These are phyloP conservation scores for Antennarius maculatus DNA, from an alignment of 2,797 vertebrate species.

Conservation along the genomic window DNA sequence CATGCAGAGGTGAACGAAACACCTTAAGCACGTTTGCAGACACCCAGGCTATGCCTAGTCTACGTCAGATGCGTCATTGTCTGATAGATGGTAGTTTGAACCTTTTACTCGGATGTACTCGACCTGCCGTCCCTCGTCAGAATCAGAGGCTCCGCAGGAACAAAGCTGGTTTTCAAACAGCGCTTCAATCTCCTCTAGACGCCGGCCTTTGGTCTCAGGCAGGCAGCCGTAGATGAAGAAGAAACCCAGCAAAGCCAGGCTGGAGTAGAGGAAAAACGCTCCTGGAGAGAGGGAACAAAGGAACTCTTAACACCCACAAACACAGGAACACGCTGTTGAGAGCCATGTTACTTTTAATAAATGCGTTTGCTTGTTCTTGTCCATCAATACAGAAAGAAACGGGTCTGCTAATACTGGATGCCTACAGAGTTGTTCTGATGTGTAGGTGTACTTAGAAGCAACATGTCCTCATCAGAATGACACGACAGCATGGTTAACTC, in stretches of 20 bases:
- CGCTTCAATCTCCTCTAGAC: constrained; percentile 95
- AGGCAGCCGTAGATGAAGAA: constrained; percentile 94
- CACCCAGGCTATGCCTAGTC: constrained; percentile 77
- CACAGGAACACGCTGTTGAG: not conserved
- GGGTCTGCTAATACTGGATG: not conserved
- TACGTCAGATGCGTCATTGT: constrained; percentile 98
- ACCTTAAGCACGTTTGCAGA: not conserved
- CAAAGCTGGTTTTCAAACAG: constrained; percentile 94
- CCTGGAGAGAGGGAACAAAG: constrained; percentile 77
- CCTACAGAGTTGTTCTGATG: constrained; percentile 10
- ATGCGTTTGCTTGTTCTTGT: not conserved
- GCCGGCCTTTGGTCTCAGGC: constrained; percentile 96
- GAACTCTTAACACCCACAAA: constrained; percentile 16
- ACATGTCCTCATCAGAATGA: constrained; percentile 19
- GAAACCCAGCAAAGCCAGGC: constrained; percentile 89
- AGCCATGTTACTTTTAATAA: not conserved
- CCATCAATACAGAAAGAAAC: constrained; percentile 14
- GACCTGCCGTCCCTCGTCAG: constrained; percentile 94
- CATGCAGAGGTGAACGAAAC: constrained; percentile 7
- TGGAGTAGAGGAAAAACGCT: constrained; percentile 95
- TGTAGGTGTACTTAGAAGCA: not conserved
- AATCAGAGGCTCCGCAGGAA: constrained; percentile 91
- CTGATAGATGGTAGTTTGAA: constrained; percentile 98
- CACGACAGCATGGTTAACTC: constrained; percentile 1
- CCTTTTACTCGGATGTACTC: constrained; percentile 99